Base-by-base conservation (phyloP, 2,888 invertebrate genomes). In the Colostygia pectinataria region DNA sequence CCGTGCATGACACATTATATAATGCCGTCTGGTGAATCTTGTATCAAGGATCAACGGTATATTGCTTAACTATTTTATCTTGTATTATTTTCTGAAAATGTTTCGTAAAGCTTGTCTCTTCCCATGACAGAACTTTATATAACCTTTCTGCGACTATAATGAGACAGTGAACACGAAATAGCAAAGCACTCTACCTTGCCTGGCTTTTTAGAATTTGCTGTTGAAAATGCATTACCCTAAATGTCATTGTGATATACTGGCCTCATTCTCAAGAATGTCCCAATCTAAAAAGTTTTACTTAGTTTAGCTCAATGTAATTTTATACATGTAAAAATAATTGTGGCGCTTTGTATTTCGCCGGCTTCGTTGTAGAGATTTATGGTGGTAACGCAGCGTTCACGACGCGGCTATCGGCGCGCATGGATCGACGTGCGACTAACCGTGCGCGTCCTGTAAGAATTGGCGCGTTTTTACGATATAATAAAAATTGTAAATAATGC, bases 401-500 rank as follows among this genome's bases (percentile, higher is more conserved):
- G 82, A 80, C 67, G 73, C 63, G 65, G 71, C 77, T 86, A 86
- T 87, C 86, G 75, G 80, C 73, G 81, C 83, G 83, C 86, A 84
- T 84, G 85, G 76, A 86, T 86, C 85, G 83, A 79, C 75, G 80
- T 75, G 80, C 81, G 80, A 80, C 77, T 66, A 73, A 77, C 80
- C 81, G 78, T 79, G 80, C 72, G 18, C 34, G 53, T 54, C 46
- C 74, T 70, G 68, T 78, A 83, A 84, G 77, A 76, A 81, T 84
- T 87, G 78, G 81, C 85, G 79, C 80, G 80, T 85, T 88, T 88
- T 88, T 85, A 82, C 80, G 72, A 75, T 74, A 75, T 79, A 81
- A 83, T 84, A 88, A 87, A 42, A 87, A 86, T 84, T 80, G 80
- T 84, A 84, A 84, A 85, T 86, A 85, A 83, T 75, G 71, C 77